These are phyloP conservation scores for Anaspis maculata DNA, from an alignment of 2,888 invertebrate genomes.

Conservation along the genomic window DNA sequence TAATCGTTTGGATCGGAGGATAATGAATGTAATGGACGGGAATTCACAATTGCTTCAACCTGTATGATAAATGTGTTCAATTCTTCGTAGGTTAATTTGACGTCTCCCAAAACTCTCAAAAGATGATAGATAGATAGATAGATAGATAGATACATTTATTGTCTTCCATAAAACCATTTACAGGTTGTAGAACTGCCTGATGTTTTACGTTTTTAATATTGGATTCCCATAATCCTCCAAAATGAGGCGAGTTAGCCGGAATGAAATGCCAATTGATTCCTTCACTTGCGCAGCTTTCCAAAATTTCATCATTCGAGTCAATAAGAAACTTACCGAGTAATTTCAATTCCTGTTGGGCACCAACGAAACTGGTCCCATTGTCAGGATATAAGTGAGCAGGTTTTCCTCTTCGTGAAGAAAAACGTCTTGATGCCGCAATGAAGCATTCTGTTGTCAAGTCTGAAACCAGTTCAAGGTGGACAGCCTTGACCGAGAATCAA, in stretches of 20 bases:
- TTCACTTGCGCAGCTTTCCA: background rate
- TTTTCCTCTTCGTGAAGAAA: background rate
- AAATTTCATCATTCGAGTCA: background rate
- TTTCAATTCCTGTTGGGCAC: background rate
- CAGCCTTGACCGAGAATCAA: slow-evolving; percentile 1
- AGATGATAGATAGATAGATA: slow-evolving; percentile 3
- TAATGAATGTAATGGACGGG: slow-evolving; percentile 1
- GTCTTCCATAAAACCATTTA: background rate
- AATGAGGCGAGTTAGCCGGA: slow-evolving; percentile 2
- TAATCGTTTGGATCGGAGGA: too few species aligned
- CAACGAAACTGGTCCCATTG: slow-evolving; percentile 4
- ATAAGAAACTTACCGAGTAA: background rate
- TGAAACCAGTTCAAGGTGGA: slow-evolving; percentile 1
- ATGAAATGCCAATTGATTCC: slow-evolving; percentile 2
- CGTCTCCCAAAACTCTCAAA: slow-evolving; percentile 2
- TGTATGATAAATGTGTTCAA: slow-evolving; percentile 3
- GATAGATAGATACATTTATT: too few species aligned
- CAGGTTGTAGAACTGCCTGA: background rate
- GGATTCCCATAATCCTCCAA: slow-evolving; percentile 7
- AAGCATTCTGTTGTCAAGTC: slow-evolving; percentile 1
- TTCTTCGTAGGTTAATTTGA: slow-evolving; percentile 5
- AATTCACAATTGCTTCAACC: slow-evolving; percentile 1
- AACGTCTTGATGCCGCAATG: background rate
- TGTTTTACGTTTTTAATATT: slow-evolving; percentile 3
- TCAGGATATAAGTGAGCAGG: background rate